A percentile compares a stretch with the other conserved stretches of the same genome.
phyloP scores from a whole-genome alignment of 2,797 vertebrate species.

The Momotus momota region DNA sequence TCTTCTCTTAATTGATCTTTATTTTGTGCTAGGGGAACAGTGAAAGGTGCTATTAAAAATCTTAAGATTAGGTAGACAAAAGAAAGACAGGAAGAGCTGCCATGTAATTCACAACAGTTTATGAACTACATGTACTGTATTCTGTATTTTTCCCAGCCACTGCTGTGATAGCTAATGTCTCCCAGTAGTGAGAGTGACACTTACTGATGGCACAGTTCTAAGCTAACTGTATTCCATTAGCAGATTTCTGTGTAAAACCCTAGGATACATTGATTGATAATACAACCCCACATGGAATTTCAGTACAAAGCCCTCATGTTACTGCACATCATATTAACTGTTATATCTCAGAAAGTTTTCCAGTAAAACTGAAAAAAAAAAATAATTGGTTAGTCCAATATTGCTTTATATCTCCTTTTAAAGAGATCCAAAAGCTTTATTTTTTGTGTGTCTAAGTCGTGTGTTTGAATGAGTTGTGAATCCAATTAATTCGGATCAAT shows the following conservation, averaged over 20 bases:
- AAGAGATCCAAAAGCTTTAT: background rate
- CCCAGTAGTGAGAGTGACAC: conserved; percentile 51
- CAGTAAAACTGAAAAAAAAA: background rate
- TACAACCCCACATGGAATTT: conserved; percentile 15
- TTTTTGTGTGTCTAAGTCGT: background rate
- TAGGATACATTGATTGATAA: conserved; percentile 44
- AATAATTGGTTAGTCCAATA: background rate
- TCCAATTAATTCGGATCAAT: background rate
- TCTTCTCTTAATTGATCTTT: background rate
- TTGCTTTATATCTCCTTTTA: background rate
- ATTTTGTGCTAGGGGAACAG: background rate
- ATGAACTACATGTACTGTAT: background rate
- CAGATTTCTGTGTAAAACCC: conserved; percentile 55
- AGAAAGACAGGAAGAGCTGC: conserved; percentile 11
- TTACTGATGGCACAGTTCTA: conserved; percentile 60
- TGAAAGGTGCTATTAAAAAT: background rate
- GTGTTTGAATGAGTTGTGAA: background rate
- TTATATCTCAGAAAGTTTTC: background rate
- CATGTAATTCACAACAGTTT: conserved; percentile 49
- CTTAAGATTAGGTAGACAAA: conserved; percentile 9
- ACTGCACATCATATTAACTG: background rate
- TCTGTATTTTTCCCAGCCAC: conserved; percentile 18
- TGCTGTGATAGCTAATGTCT: conserved; percentile 64
- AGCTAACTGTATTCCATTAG: conserved; percentile 63
- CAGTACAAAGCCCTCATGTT: background rate